A percentile compares a stretch with the other conserved stretches of the same genome.
Evolutionary conservation across 2,888 invertebrate species (phyloP).

Genomic region (Chesias legatella): DNA sequence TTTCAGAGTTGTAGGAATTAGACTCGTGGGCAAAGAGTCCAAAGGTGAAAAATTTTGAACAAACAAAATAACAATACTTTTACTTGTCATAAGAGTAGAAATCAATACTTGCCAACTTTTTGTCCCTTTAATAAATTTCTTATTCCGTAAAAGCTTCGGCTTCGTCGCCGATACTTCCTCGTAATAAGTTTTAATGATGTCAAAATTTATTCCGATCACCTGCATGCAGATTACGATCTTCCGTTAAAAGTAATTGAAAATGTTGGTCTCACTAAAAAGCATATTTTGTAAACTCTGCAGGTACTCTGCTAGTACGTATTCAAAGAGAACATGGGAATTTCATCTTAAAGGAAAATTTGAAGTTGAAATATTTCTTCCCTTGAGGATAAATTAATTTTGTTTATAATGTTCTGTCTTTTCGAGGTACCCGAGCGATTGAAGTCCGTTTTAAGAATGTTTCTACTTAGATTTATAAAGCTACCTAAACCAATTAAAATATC

Average conservation of each 20-base stretch:
- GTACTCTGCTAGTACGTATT: conserved; percentile 19
- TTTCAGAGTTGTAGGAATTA: too few species aligned
- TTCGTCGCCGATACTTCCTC: conserved; percentile 32
- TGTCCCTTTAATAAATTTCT: conserved; percentile 22
- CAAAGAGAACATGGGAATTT: conserved; percentile 38
- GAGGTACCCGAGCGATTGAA: conserved; percentile 20
- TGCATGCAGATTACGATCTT: conserved; percentile 46
- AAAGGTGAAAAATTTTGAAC: background rate
- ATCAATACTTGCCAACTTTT: conserved; percentile 17
- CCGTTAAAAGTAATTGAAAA: conserved; percentile 36
- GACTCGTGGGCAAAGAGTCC: too few species aligned
- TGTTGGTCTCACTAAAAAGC: conserved; percentile 30
- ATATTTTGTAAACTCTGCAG: conserved; percentile 37
- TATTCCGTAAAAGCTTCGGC: conserved; percentile 28
- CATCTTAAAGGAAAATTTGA: conserved; percentile 32
- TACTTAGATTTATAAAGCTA: conserved; percentile 20
- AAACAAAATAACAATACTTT: conserved; percentile 5
- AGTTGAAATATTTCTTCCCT: conserved; percentile 48
- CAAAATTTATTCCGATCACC: conserved; percentile 44
- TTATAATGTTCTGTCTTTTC: conserved; percentile 33
- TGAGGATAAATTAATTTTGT: conserved; percentile 51
- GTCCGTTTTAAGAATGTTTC: conserved; percentile 21
- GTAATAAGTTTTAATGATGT: conserved; percentile 53
- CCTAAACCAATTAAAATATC: conserved; percentile 23
- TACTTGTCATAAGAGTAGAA: conserved; percentile 1